Evolutionary conservation across 2,888 invertebrate species (phyloP).

Genomic region (Caenorhabditis japonica): DNA sequence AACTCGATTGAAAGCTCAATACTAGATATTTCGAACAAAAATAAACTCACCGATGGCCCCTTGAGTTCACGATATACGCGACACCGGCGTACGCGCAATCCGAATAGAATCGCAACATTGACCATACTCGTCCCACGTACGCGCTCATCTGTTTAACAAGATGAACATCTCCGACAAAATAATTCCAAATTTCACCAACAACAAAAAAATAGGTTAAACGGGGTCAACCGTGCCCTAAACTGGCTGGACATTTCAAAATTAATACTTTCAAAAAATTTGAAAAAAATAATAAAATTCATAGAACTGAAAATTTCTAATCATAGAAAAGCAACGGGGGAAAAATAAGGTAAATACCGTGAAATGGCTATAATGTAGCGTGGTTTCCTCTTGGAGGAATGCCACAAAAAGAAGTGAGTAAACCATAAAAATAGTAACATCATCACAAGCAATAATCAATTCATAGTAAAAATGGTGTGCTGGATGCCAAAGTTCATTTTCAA

Average conservation of each 20-base stretch:
- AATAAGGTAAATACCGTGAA: neutral
- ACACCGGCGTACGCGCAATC: constrained; percentile 65
- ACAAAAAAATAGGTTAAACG: neutral
- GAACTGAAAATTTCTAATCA: neutral
- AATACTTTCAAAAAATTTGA: constrained; percentile 1
- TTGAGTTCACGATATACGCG: constrained; percentile 61
- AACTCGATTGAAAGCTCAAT: no score
- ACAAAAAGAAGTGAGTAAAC: neutral
- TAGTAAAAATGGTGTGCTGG: constrained; percentile 29
- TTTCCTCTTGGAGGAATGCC: neutral
- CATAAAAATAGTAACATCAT: neutral
- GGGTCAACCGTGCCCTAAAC: no score
- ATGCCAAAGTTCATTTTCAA: constrained; percentile 35
- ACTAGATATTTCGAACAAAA: no score
- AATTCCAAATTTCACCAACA: no score
- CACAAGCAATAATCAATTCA: constrained; percentile 6
- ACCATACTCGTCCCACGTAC: constrained; percentile 48
- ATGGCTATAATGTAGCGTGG: constrained; percentile 21
- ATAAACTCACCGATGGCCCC: constrained; percentile 43
- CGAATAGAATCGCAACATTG: constrained; percentile 61
- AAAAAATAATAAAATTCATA: neutral
- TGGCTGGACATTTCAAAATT: constrained; percentile 8
- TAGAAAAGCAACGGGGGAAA: neutral
- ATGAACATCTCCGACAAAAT: no score
- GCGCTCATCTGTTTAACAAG: constrained; percentile 37